phyloP scores from a whole-genome alignment of 1,140 invertebrate species.

The Drosophila mojavensis region DNA sequence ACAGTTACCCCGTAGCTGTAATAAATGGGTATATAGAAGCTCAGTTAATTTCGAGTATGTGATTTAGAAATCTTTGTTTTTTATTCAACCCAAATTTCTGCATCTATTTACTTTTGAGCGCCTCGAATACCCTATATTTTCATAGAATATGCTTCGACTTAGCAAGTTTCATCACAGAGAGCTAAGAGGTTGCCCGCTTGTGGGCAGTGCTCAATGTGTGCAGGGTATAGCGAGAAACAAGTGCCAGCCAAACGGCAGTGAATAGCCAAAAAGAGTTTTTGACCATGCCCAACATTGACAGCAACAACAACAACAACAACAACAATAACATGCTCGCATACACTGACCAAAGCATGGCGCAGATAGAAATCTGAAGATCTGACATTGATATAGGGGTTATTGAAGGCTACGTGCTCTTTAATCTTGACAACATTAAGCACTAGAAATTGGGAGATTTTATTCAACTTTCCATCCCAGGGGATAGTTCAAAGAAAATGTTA shows the following conservation, averaged over 20 bases:
- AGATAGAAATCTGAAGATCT: constrained; percentile 19
- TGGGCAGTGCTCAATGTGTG: neutral
- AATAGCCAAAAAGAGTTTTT: constrained; percentile 21
- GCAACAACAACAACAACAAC: constrained; percentile 12
- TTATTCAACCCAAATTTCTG: too few species aligned
- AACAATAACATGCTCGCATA: neutral
- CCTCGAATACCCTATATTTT: too few species aligned
- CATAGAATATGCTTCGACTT: too few species aligned
- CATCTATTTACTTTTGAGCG: too few species aligned
- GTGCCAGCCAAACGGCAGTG: constrained; percentile 1
- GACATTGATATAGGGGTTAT: constrained; percentile 23
- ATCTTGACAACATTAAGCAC: neutral
- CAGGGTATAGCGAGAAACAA: neutral
- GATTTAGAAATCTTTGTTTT: too few species aligned
- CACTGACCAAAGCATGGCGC: constrained; percentile 8
- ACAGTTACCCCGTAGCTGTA: neutral
- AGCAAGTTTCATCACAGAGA: too few species aligned
- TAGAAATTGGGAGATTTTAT: neutral
- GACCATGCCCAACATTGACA: constrained; percentile 14
- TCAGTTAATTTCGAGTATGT: too few species aligned
- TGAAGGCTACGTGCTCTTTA: constrained; percentile 8
- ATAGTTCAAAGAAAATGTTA: too few species aligned
- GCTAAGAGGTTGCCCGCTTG: neutral
- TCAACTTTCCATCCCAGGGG: too few species aligned
- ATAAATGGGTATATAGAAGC: too few species aligned